These are phyloP conservation scores for Synanthedon vespiformis DNA, from an alignment of 2,888 invertebrate genomes.

Conservation along the genomic window DNA sequence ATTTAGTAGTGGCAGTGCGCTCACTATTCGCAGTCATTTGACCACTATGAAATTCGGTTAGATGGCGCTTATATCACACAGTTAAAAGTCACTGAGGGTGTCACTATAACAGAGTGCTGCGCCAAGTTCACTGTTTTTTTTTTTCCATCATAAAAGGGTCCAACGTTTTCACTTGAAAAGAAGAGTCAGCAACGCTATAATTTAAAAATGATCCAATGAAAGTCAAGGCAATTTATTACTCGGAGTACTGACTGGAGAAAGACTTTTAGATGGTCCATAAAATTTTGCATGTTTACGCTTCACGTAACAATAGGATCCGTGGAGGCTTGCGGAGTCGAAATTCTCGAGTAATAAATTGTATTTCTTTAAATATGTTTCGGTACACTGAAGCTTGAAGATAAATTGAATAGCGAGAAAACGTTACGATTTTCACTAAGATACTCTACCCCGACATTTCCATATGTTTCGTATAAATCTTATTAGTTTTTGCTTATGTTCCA, in stretches of 20 bases:
- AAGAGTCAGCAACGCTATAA: background rate
- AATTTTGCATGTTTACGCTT: background rate
- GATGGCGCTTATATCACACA: too few species aligned
- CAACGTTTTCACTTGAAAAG: too few species aligned
- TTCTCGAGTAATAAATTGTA: background rate
- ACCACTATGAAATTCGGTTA: too few species aligned
- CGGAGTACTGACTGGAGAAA: background rate
- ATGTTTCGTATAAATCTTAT: background rate
- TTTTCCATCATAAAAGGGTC: too few species aligned
- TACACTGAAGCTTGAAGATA: background rate
- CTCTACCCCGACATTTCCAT: background rate
- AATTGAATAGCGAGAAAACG: background rate
- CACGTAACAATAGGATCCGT: background rate
- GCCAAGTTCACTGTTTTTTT: too few species aligned
- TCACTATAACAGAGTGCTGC: too few species aligned
- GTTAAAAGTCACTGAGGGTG: too few species aligned
- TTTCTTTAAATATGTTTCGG: background rate
- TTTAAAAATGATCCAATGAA: background rate
- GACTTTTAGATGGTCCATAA: background rate
- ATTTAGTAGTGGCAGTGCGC: too few species aligned
- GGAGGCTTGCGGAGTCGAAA: background rate
- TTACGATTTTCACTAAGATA: background rate
- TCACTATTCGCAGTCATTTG: too few species aligned
- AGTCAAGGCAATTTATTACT: background rate
- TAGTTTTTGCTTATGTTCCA: too few species aligned